Conservation (phyloP, 2,113 vertebrate species). For the Lanius collurio region DNA sequence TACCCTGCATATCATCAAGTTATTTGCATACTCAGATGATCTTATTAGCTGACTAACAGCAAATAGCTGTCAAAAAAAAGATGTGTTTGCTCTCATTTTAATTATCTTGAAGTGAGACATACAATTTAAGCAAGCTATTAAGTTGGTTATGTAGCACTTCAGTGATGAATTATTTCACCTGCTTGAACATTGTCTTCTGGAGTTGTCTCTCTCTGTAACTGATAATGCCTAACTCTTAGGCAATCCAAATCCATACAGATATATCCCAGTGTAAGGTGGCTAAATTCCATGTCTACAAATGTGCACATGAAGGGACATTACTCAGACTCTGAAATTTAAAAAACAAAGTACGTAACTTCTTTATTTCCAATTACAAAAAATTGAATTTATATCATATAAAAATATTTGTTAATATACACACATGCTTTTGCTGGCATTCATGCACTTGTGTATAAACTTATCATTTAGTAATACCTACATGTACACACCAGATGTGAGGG, state of each 20-base stretch:
- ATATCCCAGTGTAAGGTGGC: not conserved
- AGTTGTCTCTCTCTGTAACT: not conserved
- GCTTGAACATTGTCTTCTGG: not conserved
- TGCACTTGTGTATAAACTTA: not conserved
- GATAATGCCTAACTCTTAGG: not conserved
- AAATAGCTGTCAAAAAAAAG: not conserved
- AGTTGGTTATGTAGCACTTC: not conserved
- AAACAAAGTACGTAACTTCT: not conserved
- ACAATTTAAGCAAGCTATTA: not conserved
- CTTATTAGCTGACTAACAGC: not conserved
- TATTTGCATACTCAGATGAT: not conserved
- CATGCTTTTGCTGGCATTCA: not conserved
- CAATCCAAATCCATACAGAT: not conserved
- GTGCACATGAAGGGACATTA: fast-evolving
- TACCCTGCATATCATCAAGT: not conserved
- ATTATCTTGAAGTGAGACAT: not conserved
- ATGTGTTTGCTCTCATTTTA: not conserved
- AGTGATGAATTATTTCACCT: not conserved
- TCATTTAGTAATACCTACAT: not conserved
- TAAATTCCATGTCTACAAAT: not conserved
- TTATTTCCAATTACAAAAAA: not conserved
- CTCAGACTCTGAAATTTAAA: not conserved
- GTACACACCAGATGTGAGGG: not conserved
- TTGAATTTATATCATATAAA: not conserved
- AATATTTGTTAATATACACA: not conserved